Base-by-base conservation (phyloP, 2,888 invertebrate genomes). In the Drosophila anomelani region DNA sequence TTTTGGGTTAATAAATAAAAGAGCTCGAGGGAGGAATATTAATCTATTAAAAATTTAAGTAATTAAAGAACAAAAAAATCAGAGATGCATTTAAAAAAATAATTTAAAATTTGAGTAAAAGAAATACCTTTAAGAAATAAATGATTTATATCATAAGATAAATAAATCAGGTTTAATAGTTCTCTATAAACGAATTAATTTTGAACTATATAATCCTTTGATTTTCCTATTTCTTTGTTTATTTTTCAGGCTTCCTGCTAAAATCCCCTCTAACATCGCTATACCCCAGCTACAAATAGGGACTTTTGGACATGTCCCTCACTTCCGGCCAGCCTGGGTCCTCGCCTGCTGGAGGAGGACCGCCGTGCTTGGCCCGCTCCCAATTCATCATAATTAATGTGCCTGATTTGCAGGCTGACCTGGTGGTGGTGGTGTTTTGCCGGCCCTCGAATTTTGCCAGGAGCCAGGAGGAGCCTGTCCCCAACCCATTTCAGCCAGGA, bases 311-410 rank as follows among this genome's bases (percentile, higher is more conserved):
- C 59, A 17, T 29, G 23, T 34, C 34, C 23, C 51, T 15, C 7
- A n/a, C 58, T 41, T 57, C 39, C 41, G 41, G 10, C 13, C n/a
- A 39, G 29, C 17, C 15, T 38, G 29, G 20, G 32, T 23, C 39
- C 20, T 57, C 13, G 41, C 29, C 63, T 26, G 41, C 46, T 38
- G 36, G 23, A 7, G 36, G 23, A 7, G n/a, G 6, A 32, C 20
- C 53, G 13, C 39, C 32, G 32, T 34, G 32, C 49, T 2, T 32
- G 32, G 13, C 17, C 20, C 34, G 51, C 51, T 51, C 26, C 55
- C 34, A 64, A 79, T 82, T 82, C 63, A 71, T 78, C 88, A 83
- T 83, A 88, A 83, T 83, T 83, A 83, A 83, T 88, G 83, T 79
- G 76, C 74, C 74, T 78, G 85, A 88, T 85, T 83, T 85, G 74